Percentiles rank a stretch among this genome's conserved stretches.
Evolutionary conservation across 2,113 vertebrate species (phyloP).

Genomic region (Lasiurus cinereus): DNA sequence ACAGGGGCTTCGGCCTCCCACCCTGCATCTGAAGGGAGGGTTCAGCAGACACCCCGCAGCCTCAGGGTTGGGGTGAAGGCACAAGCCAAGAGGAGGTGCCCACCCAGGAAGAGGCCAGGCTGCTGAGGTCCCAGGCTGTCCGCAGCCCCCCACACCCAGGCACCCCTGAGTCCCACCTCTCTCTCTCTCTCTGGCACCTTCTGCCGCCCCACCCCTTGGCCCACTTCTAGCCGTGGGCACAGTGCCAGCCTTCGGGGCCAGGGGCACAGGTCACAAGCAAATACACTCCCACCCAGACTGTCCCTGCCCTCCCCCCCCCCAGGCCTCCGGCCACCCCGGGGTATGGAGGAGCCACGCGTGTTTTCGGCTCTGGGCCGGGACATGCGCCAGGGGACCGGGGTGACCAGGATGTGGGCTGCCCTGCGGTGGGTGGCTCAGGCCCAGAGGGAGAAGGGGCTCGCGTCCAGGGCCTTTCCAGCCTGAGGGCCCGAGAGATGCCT

Average conservation of each 20-base stretch:
- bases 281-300: not conserved
- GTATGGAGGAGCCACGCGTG: accelerated
- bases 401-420: not conserved
- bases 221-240: not conserved
- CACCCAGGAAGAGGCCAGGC: accelerated
- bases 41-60: not conserved
- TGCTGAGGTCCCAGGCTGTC: not conserved
- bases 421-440: not conserved
- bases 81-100: not conserved
- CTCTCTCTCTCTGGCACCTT: not conserved
- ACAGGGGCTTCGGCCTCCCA: not conserved
- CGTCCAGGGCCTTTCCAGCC: not conserved
- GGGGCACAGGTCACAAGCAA: not conserved
- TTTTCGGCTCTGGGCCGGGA: not conserved
- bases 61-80: not conserved
- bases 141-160: not conserved
- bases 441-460: not conserved
- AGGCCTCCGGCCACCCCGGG: not conserved
- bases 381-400: not conserved
- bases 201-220: not conserved
- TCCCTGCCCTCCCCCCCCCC: not conserved
- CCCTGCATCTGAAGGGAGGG: not conserved
- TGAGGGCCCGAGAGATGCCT: not conserved
- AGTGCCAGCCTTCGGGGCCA: not conserved
- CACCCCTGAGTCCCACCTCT: not conserved